Percentiles rank a stretch among this genome's conserved stretches.
phyloP scores from a whole-genome alignment of 1,140 invertebrate species.

The Neelides sp. region DNA sequence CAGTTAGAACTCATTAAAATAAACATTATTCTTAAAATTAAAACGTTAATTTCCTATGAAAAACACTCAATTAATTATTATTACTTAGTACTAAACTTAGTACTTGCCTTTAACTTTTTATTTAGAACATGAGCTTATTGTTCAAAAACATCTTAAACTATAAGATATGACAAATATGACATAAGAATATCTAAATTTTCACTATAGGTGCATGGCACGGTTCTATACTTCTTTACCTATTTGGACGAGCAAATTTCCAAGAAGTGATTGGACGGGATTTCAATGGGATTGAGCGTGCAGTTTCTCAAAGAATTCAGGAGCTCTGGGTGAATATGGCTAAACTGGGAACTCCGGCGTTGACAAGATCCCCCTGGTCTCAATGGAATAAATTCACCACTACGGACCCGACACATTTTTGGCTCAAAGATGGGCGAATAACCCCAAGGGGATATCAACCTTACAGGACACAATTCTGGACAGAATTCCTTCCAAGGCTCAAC shows the following conservation, averaged over 20 bases:
- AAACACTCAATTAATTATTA: too few relatives aligned
- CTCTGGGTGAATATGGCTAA: conserved; percentile 23
- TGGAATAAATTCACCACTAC: conserved; percentile 20
- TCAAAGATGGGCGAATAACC: conserved; percentile 22
- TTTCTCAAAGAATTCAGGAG: conserved; percentile 23
- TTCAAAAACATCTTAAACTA: too few relatives aligned
- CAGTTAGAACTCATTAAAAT: too few relatives aligned
- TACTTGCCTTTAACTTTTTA: too few relatives aligned
- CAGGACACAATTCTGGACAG: conserved; percentile 30
- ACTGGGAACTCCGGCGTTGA: conserved; percentile 13
- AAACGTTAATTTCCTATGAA: too few relatives aligned
- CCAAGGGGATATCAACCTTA: conserved; percentile 27
- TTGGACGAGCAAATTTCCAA: conserved; percentile 47
- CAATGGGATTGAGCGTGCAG: conserved; percentile 26
- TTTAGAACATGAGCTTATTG: too few relatives aligned
- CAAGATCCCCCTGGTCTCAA: conserved; percentile 17
- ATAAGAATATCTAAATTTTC: too few relatives aligned
- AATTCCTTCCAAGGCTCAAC: conserved; percentile 27
- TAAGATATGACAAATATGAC: too few relatives aligned
- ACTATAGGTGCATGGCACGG: conserved; percentile 45
- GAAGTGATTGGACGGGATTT: conserved; percentile 27
- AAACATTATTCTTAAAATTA: too few relatives aligned
- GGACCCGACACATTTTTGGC: conserved; percentile 19
- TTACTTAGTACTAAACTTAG: too few relatives aligned
- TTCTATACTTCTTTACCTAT: conserved; percentile 48